Evolutionary conservation across 2,113 vertebrate genomes (phyloP), one percentile per base, ranked within the genome.

Genomic region (Corythaeola cristata): DNA sequence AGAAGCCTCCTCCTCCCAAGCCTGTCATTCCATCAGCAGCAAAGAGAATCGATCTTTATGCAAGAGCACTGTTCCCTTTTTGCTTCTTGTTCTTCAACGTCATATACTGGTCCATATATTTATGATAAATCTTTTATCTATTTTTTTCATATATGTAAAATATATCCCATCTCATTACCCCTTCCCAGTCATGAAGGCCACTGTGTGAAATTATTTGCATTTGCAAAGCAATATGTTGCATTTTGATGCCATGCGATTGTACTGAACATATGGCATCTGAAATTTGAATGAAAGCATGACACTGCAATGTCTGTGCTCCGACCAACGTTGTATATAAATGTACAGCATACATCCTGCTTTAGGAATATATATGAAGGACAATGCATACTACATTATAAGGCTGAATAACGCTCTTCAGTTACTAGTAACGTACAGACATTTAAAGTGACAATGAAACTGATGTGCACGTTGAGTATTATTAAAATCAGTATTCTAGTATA

Each of bases 21-120:
- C 99, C 99, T 3, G 99, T 99, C 78, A 99, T 99, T 92, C 99
- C 99, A 12, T 99, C 99, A 8, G 99, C 99, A 35, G 99, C 99
- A 95, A 99, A 99, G 92, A 98, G 99, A 80, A 95, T 99, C 0
- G 99, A 99, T 97, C 99, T 99, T 85, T 99, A 99, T 71, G 97
- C 99, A 32, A 98, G 99, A 89, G 99, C 99, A 9, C 96, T 99
- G 50, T 99, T 99, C 96, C 99, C 99, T n/a, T 99, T 99, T 98
- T 97, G 98, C 96, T 99, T 99, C 98, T 98, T 99, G 97, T 99
- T 99, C 98, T 99, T 99, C 96, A 99, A 99, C 5, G 99, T 99
- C 93, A 99, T 99, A 97, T 99, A 99, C 94, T 99, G 99, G 99
- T 99, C 99, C 91, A 97, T 99, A 97, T 99, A 99, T 98, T 99